Conservation (phyloP, 2,113 vertebrate genomes). For the Lucifuga dentata region DNA sequence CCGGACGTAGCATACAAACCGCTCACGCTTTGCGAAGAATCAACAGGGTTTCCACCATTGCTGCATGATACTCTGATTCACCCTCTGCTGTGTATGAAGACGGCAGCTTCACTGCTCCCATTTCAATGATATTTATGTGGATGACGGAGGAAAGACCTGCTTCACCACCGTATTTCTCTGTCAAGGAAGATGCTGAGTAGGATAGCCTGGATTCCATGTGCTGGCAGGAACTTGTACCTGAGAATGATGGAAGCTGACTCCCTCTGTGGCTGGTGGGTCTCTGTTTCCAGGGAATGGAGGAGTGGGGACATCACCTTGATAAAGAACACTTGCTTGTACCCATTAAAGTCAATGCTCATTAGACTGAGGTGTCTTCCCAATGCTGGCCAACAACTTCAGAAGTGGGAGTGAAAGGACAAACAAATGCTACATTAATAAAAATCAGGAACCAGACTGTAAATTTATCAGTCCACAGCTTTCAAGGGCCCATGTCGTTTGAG, state of each 20-base stretch:
- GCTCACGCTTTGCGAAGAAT: conserved; percentile 37
- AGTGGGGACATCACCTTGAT: conserved; percentile 22
- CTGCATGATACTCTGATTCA: not conserved
- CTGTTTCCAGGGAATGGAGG: conserved; percentile 3
- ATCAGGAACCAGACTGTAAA: conserved; percentile 32
- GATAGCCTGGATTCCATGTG: conserved; percentile 14
- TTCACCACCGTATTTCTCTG: not conserved
- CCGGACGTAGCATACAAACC: conserved; percentile 80
- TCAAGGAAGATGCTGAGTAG: not conserved
- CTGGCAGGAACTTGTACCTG: conserved; percentile 40
- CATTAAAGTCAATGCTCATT: conserved; percentile 60
- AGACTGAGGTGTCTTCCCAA: conserved; percentile 9
- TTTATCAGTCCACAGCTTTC: conserved; percentile 62
- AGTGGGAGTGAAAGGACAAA: not conserved
- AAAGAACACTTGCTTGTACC: conserved; percentile 29
- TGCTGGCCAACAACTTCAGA: conserved; percentile 17
- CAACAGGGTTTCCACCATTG: not conserved
- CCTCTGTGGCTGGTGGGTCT: conserved; percentile 10
- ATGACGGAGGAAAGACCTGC: not conserved
- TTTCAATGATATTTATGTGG: conserved; percentile 7
- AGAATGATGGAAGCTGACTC: conserved; percentile 22
- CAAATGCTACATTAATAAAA: conserved; percentile 13
- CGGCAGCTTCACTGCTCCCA: not conserved
- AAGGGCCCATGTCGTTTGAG: not conserved
- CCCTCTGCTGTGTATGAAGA: conserved; percentile 6